Evolutionary conservation across 1,140 invertebrate genomes (phyloP).

Genomic region (Drosophila eugracilis): DNA sequence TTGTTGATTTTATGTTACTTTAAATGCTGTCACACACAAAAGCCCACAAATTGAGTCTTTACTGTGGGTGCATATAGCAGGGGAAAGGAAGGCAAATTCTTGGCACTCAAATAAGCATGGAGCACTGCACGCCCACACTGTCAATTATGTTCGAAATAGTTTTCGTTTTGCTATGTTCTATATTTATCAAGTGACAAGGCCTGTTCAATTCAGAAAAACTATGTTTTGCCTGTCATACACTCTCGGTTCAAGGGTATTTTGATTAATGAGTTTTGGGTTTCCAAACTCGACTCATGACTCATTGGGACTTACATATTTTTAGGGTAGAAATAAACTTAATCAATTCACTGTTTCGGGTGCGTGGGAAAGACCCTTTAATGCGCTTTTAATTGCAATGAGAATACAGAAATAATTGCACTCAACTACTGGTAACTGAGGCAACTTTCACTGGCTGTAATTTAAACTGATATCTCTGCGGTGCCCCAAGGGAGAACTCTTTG

Average conservation of each 20-base stretch:
- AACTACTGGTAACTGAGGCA: slow-evolving; percentile 32
- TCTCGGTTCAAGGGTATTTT: slow-evolving; percentile 76
- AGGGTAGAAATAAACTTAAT: slow-evolving; percentile 4
- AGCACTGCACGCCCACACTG: slow-evolving; percentile 63
- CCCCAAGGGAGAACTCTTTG: slow-evolving; percentile 59
- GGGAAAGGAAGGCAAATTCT: slow-evolving; percentile 43
- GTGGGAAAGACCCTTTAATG: slow-evolving; percentile 73
- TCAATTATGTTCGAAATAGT: slow-evolving; percentile 48
- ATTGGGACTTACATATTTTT: slow-evolving; percentile 30
- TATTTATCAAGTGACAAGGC: slow-evolving; percentile 65
- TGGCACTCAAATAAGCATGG: slow-evolving; percentile 66
- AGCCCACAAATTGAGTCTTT: slow-evolving; percentile 64
- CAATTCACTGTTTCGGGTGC: slow-evolving; percentile 29
- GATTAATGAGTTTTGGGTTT: slow-evolving; percentile 63
- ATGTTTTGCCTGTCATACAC: slow-evolving; percentile 61
- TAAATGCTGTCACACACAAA: slow-evolving; percentile 41
- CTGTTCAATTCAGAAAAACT: slow-evolving; percentile 42
- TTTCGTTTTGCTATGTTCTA: slow-evolving; percentile 61
- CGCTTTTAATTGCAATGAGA: slow-evolving; percentile 71
- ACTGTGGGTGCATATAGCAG: slow-evolving; percentile 37
- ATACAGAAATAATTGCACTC: slow-evolving; percentile 30
- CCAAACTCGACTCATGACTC: too few relatives aligned
- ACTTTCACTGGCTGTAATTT: slow-evolving; percentile 69
- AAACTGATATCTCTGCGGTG: slow-evolving; percentile 39
- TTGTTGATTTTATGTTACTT: slow-evolving; percentile 58